Base-by-base conservation (phyloP, 2,113 vertebrate species). In the Nesoenas mayeri region DNA sequence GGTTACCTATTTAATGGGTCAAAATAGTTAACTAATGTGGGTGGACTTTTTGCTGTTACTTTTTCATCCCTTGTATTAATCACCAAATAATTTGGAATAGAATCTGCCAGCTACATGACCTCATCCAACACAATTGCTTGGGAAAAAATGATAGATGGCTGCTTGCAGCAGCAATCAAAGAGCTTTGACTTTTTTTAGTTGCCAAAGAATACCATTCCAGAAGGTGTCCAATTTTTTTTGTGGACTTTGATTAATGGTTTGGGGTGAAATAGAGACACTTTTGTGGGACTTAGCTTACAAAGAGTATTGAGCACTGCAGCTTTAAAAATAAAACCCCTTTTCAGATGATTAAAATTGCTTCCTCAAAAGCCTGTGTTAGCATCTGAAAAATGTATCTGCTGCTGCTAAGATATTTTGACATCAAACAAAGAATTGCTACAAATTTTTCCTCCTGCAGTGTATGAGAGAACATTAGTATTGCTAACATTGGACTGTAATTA, bases 261-360 rank as follows among this genome's bases (percentile, higher is more conserved):
- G 26, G 16, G 20, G 6, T 28, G 14, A 88, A 65, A 22, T 69
- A 79, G 64, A 88, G 4, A 2, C 18, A 64, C 6, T 50, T 38
- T 48, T 26, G 12, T 10, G 25, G 11, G 15, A 12, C 12, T 66
- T 70, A 29, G 2, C 14, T 86, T 87, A 32, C 21, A 75, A 44
- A 70, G 13, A 54, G 2, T 36, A 40, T 40, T 0, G 1, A 83
- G 44, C 47, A 29, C 10, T 50, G 6, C 13, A 56, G 2, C 5
- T 85, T 85, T 80, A 16, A 79, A 89, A 86, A 25, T 29, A 56
- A 90, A 88, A 2, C 2, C 2, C 12, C 18, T 80, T 86, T 73
- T n/a, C 24, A 38, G 15, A 50, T n/a, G 12, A 44, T 11, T 72
- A 56, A 85, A 89, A 58, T 36, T 84, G 2, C 3, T 74, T 56